Evolutionary conservation across 2,113 vertebrate genomes (phyloP), one percentile per base, ranked within the genome.

Genomic region (Edolisoma coerulescens): DNA sequence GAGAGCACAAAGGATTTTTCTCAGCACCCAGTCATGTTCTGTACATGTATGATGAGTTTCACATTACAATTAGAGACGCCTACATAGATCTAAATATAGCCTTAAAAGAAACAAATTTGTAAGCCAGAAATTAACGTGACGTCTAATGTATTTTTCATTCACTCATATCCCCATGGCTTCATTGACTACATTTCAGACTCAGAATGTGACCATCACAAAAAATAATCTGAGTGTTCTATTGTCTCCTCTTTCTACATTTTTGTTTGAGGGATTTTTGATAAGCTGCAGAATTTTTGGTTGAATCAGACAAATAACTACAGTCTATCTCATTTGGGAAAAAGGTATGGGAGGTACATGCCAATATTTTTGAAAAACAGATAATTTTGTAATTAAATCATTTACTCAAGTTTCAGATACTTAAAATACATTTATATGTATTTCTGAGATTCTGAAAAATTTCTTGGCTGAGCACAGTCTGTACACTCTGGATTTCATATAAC

Each of bases 361-460:
- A 97, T 96, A 97, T 97, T 82, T 73, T 59, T 47, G 12, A 2
- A 13, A 91, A 94, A 27, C 21, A 86, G 30, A 33, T 59, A 35
- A 44, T 78, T 78, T 64, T 75, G 12, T 24, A 14, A 60, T 63
- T 60, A 47, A 57, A 71, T 52, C 0, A 71, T 50, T 82, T 41
- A 75, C 16, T 79, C 16, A 52, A n/a, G 28, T 47, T 88, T 90
- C 64, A 74, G 37, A 21, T 60, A 74, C 30, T 76, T n/a, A 69
- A 86, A 88, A 86, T 35, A 59, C 13, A 54, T 35, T 19, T 28
- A 19, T 10, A 30, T 20, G 3, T 27, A 68, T 61, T 63, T 71
- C 18, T 54, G 41, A 76, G 21, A 60, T 87, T 75, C 57, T 63
- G 70, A 90, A 95, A 87, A 85, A 42, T 20, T 28, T 61, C 44